These are phyloP conservation scores for Danionella dracula DNA, from an alignment of 2,797 vertebrate species.

Conservation along the genomic window DNA sequence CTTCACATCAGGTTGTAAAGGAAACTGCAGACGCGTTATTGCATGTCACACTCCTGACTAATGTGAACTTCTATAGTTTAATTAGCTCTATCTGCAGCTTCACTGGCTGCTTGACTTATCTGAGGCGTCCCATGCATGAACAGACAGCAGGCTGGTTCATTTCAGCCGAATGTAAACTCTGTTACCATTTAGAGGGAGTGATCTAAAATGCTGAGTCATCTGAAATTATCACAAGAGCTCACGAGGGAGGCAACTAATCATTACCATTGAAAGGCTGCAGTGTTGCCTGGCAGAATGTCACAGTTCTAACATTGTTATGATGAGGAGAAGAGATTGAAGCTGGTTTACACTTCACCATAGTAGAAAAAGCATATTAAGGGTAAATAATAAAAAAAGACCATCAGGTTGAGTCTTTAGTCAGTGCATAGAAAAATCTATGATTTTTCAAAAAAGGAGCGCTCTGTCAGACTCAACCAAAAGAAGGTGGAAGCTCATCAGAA, in stretches of 20 bases:
- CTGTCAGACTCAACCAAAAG: too few relatives aligned
- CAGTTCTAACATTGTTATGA: neutral
- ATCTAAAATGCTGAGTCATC: constrained; percentile 34
- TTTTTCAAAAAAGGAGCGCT: too few relatives aligned
- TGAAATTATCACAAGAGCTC: constrained; percentile 19
- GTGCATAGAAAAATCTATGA: too few relatives aligned
- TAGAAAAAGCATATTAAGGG: too few relatives aligned
- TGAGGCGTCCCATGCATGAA: constrained; percentile 38
- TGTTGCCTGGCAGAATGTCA: constrained; percentile 2
- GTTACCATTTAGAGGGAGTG: constrained; percentile 30
- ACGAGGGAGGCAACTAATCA: neutral
- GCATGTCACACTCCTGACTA: constrained; percentile 30
- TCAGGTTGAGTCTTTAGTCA: too few relatives aligned
- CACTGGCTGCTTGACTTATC: constrained; percentile 42
- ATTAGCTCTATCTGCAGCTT: constrained; percentile 41
- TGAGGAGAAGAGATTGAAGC: neutral
- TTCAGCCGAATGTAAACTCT: constrained; percentile 35
- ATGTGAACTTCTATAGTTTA: constrained; percentile 38
- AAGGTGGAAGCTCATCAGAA: too few relatives aligned
- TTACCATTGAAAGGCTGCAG: neutral
- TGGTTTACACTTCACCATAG: neutral
- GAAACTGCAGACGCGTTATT: constrained; percentile 30
- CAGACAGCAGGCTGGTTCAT: constrained; percentile 28
- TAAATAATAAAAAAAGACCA: too few relatives aligned
- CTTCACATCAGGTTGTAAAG: constrained; percentile 13